Evolutionary conservation across 2,113 vertebrate genomes (phyloP).

Genomic region (Sterna hirundo): DNA sequence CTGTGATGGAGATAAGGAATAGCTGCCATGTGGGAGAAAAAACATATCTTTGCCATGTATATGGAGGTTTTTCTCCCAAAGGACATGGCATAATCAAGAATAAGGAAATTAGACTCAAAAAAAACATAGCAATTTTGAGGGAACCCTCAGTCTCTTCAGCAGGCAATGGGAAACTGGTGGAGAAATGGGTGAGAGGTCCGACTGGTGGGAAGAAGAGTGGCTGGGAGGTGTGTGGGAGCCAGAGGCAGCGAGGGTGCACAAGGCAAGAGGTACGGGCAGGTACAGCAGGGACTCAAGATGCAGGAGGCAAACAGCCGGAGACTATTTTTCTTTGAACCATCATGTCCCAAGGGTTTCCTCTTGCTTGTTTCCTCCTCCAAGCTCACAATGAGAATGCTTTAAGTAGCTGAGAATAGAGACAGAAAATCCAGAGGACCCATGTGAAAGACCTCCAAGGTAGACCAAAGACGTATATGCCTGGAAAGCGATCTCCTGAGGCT

Average conservation of each 20-base stretch:
- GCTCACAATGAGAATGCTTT: accelerated
- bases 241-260: not conserved
- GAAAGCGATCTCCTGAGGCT: not conserved
- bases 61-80: not conserved
- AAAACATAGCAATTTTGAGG: not conserved
- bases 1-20: not conserved
- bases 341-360: not conserved
- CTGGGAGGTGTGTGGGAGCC: not conserved
- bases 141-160: not conserved
- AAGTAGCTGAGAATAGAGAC: not conserved
- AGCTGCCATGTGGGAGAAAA: not conserved
- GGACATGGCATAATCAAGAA: not conserved
- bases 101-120: not conserved
- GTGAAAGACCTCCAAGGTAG: not conserved
- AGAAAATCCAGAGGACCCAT: not conserved
- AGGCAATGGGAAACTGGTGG: not conserved
- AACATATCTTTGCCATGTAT: not conserved
- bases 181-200: not conserved
- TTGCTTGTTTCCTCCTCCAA: not conserved
- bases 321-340: not conserved
- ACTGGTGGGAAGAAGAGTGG: not conserved
- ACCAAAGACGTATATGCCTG: not conserved
- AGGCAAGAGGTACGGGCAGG: not conserved
- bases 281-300: not conserved
- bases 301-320: not conserved